phyloP scores from a whole-genome alignment of 2,797 vertebrate genomes.

The Podargus strigoides region DNA sequence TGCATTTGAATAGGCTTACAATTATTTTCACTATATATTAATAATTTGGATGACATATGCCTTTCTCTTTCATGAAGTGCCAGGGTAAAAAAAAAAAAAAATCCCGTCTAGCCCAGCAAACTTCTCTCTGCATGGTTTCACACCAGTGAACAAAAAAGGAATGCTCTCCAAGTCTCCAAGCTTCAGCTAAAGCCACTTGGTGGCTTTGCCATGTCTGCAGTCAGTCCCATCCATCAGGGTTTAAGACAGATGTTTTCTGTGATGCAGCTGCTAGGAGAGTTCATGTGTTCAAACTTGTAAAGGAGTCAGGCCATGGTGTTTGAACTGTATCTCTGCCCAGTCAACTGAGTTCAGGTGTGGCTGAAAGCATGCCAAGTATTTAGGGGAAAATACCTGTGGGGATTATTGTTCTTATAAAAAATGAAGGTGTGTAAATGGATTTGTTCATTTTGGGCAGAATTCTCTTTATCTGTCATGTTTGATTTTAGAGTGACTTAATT shows the following conservation, averaged over 20 bases:
- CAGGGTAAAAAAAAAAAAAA: conserved; percentile 28
- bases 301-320: neutral
- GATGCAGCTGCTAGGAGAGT: neutral
- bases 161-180: neutral
- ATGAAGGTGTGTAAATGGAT: neutral
- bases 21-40: conserved; percentile 31
- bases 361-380: neutral
- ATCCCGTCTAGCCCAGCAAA: neutral
- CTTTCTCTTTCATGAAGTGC: conserved; percentile 22
- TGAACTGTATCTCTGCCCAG: neutral
- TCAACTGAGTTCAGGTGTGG: neutral
- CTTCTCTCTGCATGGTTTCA: conserved; percentile 7
- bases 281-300: neutral
- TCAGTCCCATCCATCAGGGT: neutral
- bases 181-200: neutral
- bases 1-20: conserved; percentile 10
- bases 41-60: conserved; percentile 25
- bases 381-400: neutral
- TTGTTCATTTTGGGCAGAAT: neutral
- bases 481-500: neutral
- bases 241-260: neutral
- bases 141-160: neutral
- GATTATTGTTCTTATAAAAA: neutral
- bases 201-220: neutral
- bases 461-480: neutral